Percentiles rank a stretch among this genome's conserved stretches.
Conservation (phyloP, 2,888 invertebrate species). For the Calameuta idolon region DNA sequence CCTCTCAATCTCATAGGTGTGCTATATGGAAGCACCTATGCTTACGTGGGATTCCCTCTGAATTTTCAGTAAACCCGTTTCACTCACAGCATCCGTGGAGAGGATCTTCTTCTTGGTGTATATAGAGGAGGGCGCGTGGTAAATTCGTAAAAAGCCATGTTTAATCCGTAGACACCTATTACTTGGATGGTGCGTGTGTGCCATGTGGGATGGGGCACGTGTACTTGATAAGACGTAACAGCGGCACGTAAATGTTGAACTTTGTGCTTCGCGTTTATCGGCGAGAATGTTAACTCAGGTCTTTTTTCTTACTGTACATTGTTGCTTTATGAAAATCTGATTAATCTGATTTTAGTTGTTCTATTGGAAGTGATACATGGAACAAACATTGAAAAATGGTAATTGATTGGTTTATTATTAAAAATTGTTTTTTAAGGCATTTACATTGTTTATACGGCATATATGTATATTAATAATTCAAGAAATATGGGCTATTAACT, state of each 20-base stretch:
- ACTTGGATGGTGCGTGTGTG: not conserved
- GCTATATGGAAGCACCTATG: not conserved
- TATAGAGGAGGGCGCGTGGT: not conserved
- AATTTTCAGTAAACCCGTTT: not conserved
- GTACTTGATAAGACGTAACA: not conserved
- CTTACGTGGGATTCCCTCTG: not conserved
- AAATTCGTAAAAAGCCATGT: not conserved
- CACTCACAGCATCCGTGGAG: not conserved
- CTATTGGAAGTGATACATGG: not conserved
- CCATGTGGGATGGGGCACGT: not conserved
- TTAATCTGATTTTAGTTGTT: not conserved
- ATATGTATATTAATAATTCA: not conserved
- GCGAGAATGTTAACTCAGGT: not conserved
- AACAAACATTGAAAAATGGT: not conserved
- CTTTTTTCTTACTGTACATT: not conserved
- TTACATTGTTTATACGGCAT: not conserved
- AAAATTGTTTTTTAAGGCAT: not conserved
- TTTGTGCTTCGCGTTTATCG: not conserved
- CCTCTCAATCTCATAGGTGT: not conserved
- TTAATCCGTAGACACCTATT: not conserved
- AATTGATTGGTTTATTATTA: not conserved
- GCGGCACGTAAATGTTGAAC: not conserved
- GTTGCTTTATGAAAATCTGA: not conserved
- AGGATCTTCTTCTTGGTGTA: constrained; percentile 17
- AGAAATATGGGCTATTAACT: not conserved